Conservation (phyloP, 2,888 invertebrate species). For the Drosophila merina region DNA sequence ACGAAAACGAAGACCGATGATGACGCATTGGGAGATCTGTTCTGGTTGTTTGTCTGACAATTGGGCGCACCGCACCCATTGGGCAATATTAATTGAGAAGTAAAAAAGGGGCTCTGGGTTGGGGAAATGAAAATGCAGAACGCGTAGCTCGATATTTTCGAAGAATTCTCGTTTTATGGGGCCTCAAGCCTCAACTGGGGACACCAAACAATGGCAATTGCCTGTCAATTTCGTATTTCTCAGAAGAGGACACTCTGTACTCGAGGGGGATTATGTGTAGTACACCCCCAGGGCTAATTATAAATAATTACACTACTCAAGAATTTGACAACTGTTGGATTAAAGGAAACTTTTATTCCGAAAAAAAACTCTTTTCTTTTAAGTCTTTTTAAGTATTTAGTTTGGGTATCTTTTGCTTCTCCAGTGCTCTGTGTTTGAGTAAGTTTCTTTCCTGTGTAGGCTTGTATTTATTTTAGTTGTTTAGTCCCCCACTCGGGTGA, state of each 20-base stretch:
- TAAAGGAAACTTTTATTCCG: neutral
- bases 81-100: conserved; percentile 65
- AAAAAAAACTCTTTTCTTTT: too few species aligned
- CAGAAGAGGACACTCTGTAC: neutral
- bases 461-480: conserved; percentile 29
- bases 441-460: conserved; percentile 9
- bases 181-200: conserved; percentile 1
- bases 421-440: neutral
- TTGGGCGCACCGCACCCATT: conserved; percentile 49
- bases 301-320: conserved; percentile 1
- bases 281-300: neutral
- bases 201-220: conserved; percentile 17
- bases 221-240: neutral
- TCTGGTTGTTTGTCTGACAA: conserved; percentile 52
- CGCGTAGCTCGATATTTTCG: conserved; percentile 46
- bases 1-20: conserved; percentile 28
- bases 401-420: conserved; percentile 9
- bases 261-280: neutral
- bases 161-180: conserved; percentile 49
- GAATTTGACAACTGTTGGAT: neutral
- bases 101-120: conserved; percentile 17
- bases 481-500: conserved; percentile 12
- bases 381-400: conserved; percentile 3
- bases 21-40: conserved; percentile 48
- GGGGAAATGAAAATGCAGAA: conserved; percentile 51